phyloP scores from a whole-genome alignment of 2,113 vertebrate genomes.

The Deroptyus accipitrinus region DNA sequence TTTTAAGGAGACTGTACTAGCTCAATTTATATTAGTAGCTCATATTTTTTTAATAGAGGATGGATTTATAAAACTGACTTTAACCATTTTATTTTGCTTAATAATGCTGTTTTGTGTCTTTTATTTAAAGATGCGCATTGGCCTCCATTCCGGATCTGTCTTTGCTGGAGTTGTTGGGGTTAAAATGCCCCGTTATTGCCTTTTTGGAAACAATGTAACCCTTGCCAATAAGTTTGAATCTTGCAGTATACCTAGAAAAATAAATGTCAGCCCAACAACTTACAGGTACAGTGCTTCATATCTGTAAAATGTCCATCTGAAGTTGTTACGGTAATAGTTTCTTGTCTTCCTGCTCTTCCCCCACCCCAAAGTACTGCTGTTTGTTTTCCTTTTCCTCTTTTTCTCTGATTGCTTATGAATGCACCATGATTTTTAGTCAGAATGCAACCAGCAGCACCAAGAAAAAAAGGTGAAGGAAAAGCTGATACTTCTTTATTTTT shows the following conservation, averaged over 20 bases:
- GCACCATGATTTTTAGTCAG: background rate
- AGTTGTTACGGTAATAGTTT: background rate
- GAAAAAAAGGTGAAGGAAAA: background rate
- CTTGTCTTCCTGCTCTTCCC: background rate
- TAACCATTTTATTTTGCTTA: background rate
- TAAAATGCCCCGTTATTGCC: conserved; percentile 98
- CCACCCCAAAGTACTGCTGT: background rate
- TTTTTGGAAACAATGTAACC: conserved; percentile 98
- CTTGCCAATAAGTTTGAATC: conserved; percentile 99
- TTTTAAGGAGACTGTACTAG: background rate
- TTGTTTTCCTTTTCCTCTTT: background rate
- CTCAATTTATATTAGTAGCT: background rate
- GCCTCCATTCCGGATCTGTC: conserved; percentile 94
- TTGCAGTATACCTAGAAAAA: conserved; percentile 89
- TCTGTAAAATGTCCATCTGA: background rate
- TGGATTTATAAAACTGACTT: background rate
- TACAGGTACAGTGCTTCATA: conserved; percentile 81
- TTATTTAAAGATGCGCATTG: conserved; percentile 91
- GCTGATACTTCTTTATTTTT: background rate
- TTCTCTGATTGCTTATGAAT: background rate
- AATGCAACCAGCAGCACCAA: background rate
- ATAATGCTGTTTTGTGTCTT: background rate
- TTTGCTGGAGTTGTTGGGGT: conserved; percentile 97
- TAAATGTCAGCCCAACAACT: conserved; percentile 96
- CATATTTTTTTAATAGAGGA: background rate